phyloP scores from a whole-genome alignment of 1,140 invertebrate species.

The Euwallacea fornicatus region DNA sequence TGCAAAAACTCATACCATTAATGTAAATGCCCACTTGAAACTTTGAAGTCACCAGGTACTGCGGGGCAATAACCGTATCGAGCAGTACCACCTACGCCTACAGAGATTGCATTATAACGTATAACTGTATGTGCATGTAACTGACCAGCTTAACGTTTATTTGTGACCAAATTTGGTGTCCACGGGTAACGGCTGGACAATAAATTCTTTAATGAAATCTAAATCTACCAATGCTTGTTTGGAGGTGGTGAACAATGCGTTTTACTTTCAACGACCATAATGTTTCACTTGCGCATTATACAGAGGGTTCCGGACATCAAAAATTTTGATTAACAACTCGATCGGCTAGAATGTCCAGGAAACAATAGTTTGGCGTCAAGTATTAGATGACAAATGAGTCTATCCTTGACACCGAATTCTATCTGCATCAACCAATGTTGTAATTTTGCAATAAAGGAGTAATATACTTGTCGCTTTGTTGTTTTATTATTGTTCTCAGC shows the following conservation, averaged over 20 bases:
- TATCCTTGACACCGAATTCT: conserved; percentile 29
- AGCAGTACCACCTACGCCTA: conserved; percentile 26
- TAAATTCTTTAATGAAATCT: conserved; percentile 28
- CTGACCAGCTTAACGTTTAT: conserved; percentile 35
- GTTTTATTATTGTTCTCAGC: conserved; percentile 24
- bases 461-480: conserved; percentile 20
- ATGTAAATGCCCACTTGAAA: conserved; percentile 28
- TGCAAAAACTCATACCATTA: conserved; percentile 27
- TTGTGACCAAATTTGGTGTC: conserved; percentile 26
- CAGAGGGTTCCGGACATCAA: too few relatives aligned
- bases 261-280: not conserved
- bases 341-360: too few relatives aligned
- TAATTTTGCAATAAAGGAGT: conserved; percentile 12
- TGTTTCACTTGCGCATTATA: too few relatives aligned
- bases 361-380: too few relatives aligned
- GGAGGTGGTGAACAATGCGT: conserved; percentile 2
- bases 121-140: conserved; percentile 33
- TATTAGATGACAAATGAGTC: conserved; percentile 25
- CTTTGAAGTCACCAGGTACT: conserved; percentile 26
- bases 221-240: not conserved
- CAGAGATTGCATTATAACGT: conserved; percentile 26
- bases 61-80: conserved; percentile 34
- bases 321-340: too few relatives aligned
- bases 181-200: conserved; percentile 9
- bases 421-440: conserved; percentile 23